phyloP scores from a whole-genome alignment of 2,888 invertebrate species.

The Pediacus dermestoides region DNA sequence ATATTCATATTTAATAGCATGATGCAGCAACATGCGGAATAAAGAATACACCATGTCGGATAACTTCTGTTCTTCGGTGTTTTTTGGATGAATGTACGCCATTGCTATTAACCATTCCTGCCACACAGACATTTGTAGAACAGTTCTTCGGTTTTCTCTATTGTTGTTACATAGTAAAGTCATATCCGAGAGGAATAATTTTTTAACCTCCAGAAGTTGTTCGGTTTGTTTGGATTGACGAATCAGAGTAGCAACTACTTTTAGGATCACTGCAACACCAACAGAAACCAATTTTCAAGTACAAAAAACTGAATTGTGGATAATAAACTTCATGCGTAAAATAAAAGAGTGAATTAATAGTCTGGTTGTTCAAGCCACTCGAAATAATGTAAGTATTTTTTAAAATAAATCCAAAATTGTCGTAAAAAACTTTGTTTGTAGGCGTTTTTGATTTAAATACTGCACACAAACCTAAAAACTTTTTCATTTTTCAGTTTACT shows the following conservation, averaged over 20 bases:
- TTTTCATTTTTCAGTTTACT: too few relatives aligned
- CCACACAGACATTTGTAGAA: constrained; percentile 99
- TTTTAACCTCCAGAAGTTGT: constrained; percentile 88
- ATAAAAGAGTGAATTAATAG: not conserved
- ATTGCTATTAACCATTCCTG: constrained; percentile 98
- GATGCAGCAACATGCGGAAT: constrained; percentile 95
- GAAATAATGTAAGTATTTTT: not conserved
- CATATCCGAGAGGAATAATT: constrained; percentile 96
- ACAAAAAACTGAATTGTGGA: constrained; percentile 9
- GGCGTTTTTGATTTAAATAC: too few relatives aligned
- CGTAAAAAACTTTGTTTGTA: not conserved
- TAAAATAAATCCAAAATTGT: not conserved
- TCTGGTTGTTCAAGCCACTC: not conserved
- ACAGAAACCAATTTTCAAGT: constrained; percentile 4
- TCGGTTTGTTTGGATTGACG: constrained; percentile 94
- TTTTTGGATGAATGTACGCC: constrained; percentile 97
- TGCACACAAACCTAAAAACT: too few relatives aligned
- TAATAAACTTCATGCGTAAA: not conserved
- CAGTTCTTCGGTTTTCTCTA: constrained; percentile 93
- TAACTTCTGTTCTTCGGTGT: constrained; percentile 90
- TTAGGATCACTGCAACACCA: constrained; percentile 81
- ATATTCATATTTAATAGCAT: constrained; percentile 98
- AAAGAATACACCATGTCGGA: constrained; percentile 98
- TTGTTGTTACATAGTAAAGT: constrained; percentile 96
- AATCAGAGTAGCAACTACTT: constrained; percentile 96